These are phyloP conservation scores for Lutraria lutraria DNA, from an alignment of 2,888 invertebrate species.

Conservation along the genomic window DNA sequence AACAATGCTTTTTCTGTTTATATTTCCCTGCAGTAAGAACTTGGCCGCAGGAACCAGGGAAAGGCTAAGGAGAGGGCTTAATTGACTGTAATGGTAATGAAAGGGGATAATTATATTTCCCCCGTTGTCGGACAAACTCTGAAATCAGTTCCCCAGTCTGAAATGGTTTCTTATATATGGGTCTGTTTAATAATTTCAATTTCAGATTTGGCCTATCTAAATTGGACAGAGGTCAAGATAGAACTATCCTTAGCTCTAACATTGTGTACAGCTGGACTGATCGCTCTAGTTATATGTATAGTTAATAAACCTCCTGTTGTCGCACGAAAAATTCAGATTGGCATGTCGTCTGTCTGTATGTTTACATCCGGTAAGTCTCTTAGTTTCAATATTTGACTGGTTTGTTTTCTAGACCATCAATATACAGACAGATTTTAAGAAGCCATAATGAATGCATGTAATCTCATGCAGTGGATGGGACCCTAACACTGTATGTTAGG, in stretches of 20 bases:
- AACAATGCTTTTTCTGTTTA: no score
- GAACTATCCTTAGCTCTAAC: conserved; percentile 48
- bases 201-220: conserved; percentile 35
- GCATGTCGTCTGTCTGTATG: conserved; percentile 45
- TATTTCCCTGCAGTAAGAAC: no score
- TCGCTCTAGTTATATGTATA: conserved; percentile 10
- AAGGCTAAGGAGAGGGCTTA: no score
- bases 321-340: conserved; percentile 29
- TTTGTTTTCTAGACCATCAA: no score
- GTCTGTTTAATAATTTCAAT: neutral
- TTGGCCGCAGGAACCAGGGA: no score
- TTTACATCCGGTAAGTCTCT: conserved; percentile 49
- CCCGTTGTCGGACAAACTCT: no score
- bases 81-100: no score
- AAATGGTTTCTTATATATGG: no score
- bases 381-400: neutral
- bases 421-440: no score
- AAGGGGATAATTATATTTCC: no score
- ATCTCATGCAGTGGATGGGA: neutral
- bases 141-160: no score
- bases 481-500: no score
- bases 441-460: neutral
- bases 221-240: conserved; percentile 57
- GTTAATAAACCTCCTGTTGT: neutral
- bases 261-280: conserved; percentile 38